phyloP scores from a whole-genome alignment of 2,797 vertebrate genomes.

The Potorous gilbertii region DNA sequence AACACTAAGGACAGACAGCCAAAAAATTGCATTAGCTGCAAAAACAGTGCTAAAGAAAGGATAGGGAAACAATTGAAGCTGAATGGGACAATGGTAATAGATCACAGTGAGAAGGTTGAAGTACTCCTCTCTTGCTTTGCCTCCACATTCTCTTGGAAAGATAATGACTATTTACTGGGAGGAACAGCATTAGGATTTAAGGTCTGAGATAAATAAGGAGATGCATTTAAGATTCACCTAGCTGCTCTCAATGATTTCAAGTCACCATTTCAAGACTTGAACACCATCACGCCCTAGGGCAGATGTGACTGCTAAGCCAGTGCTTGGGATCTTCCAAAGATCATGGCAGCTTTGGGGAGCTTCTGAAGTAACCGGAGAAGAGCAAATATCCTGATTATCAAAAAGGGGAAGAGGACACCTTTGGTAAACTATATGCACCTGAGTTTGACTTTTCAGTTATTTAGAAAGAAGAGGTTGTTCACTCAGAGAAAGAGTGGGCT shows the following conservation, averaged over 20 bases:
- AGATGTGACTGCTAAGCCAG: not conserved
- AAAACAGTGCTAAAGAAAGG: not conserved
- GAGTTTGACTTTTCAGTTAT: not conserved
- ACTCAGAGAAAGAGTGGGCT: not conserved
- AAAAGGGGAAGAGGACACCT: not conserved
- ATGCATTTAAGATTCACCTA: not conserved
- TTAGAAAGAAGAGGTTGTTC: not conserved
- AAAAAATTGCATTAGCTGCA: not conserved
- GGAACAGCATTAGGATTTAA: not conserved
- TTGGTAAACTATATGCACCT: not conserved
- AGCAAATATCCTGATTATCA: not conserved
- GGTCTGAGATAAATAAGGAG: not conserved
- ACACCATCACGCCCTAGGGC: not conserved
- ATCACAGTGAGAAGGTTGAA: not conserved
- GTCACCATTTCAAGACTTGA: not conserved
- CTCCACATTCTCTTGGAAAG: not conserved
- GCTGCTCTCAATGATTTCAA: not conserved
- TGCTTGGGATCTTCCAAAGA: not conserved
- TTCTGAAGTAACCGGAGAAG: not conserved
- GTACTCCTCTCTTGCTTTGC: not conserved
- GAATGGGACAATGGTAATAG: not conserved
- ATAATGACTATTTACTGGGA: not conserved
- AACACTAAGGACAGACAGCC: no score
- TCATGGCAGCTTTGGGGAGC: not conserved
- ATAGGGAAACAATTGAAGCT: not conserved